These are phyloP conservation scores for Cheilinus undulatus DNA, from an alignment of 2,113 vertebrate species.

Conservation along the genomic window DNA sequence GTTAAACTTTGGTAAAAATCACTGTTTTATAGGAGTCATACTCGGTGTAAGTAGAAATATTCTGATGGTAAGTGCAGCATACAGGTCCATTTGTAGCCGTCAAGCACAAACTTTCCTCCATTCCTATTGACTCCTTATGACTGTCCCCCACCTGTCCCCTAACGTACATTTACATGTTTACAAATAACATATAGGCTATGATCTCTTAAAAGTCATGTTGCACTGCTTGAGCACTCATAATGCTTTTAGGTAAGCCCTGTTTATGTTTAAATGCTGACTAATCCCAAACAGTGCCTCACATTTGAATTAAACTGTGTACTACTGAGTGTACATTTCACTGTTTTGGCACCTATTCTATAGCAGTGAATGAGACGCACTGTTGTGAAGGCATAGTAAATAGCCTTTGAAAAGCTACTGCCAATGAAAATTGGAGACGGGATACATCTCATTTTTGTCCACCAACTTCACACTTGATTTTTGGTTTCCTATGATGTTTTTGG, in stretches of 20 bases:
- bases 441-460: background rate
- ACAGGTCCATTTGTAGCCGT: too few species aligned
- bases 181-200: background rate
- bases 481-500: background rate
- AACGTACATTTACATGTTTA: too few species aligned
- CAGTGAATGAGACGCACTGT: background rate
- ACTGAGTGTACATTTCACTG: background rate
- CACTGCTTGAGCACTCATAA: background rate
- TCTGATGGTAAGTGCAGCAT: too few species aligned
- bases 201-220: background rate
- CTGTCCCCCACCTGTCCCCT: too few species aligned
- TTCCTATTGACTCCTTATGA: too few species aligned
- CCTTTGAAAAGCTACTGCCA: background rate
- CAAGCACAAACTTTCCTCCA: too few species aligned
- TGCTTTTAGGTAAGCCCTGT: background rate
- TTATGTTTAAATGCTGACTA: background rate
- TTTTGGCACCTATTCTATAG: background rate
- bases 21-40: too few species aligned
- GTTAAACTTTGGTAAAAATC: too few species aligned
- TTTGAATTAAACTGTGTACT: background rate
- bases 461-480: conserved; percentile 3
- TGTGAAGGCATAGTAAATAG: background rate
- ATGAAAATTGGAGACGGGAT: background rate
- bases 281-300: background rate
- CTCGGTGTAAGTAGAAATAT: too few species aligned